Evolutionary conservation across 30 jellyfish, hydroid and myxozoan genomes (phyloP).

Genomic region (Morbakka virulenta): DNA sequence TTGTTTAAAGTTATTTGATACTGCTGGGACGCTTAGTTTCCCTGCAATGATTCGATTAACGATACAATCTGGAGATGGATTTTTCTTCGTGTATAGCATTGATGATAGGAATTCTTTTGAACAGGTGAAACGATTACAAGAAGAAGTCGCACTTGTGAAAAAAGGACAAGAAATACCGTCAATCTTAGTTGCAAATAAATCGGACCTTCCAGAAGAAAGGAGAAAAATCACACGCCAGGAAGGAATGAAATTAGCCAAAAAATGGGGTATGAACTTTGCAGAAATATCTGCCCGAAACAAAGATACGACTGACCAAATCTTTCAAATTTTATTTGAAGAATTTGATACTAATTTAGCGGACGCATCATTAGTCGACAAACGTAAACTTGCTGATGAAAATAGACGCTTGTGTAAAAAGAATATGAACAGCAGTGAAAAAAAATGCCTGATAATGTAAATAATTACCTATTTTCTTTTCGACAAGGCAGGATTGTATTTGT

Average conservation of each 20-base stretch:
- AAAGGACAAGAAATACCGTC: conserved; percentile 30
- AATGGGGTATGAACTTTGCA: conserved; percentile 24
- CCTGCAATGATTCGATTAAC: conserved; percentile 78
- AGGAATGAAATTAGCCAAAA: conserved; percentile 43
- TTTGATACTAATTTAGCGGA: too few relatives aligned
- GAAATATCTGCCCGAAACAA: conserved; percentile 80
- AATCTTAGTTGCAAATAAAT: conserved; percentile 54
- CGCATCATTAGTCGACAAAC: too few relatives aligned
- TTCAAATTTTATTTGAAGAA: too few relatives aligned
- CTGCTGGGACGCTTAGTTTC: conserved; percentile 65
- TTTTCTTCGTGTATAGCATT: conserved; percentile 52
- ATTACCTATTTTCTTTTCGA: too few relatives aligned
- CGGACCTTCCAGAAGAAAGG: conserved; percentile 49
- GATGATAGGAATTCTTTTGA: conserved; percentile 43
- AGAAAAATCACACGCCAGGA: conserved; percentile 41
- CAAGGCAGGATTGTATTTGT: too few relatives aligned
- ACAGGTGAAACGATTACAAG: neutral
- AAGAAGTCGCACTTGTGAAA: conserved; percentile 19
- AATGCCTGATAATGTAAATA: too few relatives aligned
- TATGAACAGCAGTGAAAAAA: too few relatives aligned
- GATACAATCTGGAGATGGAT: conserved; percentile 56
- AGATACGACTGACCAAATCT: too few relatives aligned
- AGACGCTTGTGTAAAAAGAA: too few relatives aligned
- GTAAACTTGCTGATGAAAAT: too few relatives aligned
- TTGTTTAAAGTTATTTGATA: conserved; percentile 51